These are phyloP conservation scores for Asobara japonica DNA, from an alignment of 1,140 invertebrate species.

Conservation along the genomic window DNA sequence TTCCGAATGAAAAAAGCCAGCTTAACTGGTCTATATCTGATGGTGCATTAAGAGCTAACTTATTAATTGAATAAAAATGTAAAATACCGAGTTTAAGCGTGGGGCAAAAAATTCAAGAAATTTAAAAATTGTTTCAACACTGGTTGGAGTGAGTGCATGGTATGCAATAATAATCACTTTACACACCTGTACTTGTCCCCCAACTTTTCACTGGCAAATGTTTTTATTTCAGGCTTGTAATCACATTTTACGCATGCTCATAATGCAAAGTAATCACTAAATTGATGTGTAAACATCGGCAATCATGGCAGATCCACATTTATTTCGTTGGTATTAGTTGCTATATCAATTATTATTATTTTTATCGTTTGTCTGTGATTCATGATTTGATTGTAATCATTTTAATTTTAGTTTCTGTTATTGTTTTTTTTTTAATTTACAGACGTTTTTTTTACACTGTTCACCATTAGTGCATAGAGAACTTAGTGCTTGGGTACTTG, in stretches of 20 bases:
- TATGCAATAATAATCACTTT: neutral
- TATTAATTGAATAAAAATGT: no score
- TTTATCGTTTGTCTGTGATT: neutral
- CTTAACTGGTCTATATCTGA: no score
- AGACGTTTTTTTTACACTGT: neutral
- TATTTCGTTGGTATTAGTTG: slow-evolving; percentile 6
- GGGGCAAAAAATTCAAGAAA: no score
- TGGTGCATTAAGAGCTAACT: no score
- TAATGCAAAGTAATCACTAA: neutral
- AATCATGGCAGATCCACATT: slow-evolving; percentile 1
- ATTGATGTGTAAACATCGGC: neutral
- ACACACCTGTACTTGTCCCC: neutral
- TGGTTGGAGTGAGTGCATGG: slow-evolving; percentile 30
- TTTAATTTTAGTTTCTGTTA: neutral
- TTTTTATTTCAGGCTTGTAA: neutral
- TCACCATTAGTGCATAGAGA: slow-evolving; percentile 6
- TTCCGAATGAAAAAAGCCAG: no score
- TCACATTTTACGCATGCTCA: neutral
- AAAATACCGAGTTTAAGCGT: no score
- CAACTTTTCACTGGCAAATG: neutral
- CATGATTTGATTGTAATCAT: neutral
- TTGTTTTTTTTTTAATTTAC: neutral
- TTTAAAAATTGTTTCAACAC: no score
- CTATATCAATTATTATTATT: slow-evolving; percentile 1
- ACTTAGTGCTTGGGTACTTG: neutral